Conservation (phyloP, 2,797 vertebrate species). For the Mycteria americana region DNA sequence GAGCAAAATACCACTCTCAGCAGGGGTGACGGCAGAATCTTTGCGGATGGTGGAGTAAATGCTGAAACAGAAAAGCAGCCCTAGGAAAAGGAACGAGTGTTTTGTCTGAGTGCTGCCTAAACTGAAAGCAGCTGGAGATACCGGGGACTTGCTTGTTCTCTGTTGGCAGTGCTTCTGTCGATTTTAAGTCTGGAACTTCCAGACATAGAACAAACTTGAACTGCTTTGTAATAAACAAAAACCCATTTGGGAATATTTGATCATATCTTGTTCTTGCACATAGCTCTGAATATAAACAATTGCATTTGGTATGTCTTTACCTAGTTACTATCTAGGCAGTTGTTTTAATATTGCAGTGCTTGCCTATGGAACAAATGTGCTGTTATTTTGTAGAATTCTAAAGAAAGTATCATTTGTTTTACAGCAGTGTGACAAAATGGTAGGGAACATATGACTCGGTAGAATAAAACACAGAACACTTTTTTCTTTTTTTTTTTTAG, state of each 20-base stretch:
- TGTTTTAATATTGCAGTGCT: neutral
- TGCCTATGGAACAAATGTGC: neutral
- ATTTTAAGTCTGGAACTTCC: neutral
- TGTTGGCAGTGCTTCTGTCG: neutral
- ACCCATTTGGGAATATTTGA: neutral
- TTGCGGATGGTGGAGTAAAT: neutral
- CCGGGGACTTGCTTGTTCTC: neutral
- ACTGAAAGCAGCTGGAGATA: neutral
- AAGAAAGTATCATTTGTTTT: conserved; percentile 59
- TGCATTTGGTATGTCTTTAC: neutral
- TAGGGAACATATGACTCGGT: conserved; percentile 34
- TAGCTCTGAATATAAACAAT: neutral
- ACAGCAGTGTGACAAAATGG: conserved; percentile 18
- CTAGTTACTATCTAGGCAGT: neutral
- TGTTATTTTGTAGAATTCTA: conserved; percentile 35
- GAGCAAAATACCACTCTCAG: neutral
- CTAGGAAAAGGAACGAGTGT: neutral
- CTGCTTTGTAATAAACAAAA: neutral
- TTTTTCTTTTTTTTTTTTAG: neutral
- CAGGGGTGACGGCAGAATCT: neutral
- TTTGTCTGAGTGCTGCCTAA: neutral
- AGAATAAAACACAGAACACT: conserved; percentile 28
- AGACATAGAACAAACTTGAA: neutral
- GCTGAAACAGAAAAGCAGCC: neutral
- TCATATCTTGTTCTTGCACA: neutral